These are phyloP conservation scores for Acanthosepion esculentum DNA, from an alignment of 2,888 invertebrate genomes.

Conservation along the genomic window DNA sequence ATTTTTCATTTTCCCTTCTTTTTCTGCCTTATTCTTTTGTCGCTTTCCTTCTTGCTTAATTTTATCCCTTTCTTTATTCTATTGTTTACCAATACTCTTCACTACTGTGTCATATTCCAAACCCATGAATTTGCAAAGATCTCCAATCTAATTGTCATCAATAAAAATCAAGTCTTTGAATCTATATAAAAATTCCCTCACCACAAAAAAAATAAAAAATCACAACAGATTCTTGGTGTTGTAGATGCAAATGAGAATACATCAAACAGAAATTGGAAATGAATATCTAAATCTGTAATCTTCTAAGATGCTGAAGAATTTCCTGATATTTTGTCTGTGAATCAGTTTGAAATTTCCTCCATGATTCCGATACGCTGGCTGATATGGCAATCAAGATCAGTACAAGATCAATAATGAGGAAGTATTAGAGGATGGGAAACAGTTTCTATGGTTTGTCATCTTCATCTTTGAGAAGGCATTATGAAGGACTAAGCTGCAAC, in stretches of 20 bases:
- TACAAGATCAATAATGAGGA: neutral
- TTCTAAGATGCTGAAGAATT: neutral
- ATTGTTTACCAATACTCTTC: neutral
- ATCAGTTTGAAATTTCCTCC: too few relatives aligned
- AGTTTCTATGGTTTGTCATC: neutral
- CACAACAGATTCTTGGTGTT: neutral
- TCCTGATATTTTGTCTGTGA: neutral
- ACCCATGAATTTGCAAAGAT: neutral
- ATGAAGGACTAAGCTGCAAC: neutral
- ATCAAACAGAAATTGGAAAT: conserved; percentile 33
- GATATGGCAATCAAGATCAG: neutral
- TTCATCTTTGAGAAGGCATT: neutral
- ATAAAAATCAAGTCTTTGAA: neutral
- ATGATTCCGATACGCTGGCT: neutral
- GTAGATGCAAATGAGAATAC: conserved; percentile 20
- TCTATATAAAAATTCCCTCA: neutral
- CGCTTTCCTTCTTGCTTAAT: neutral
- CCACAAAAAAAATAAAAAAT: neutral
- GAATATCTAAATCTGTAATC: conserved; percentile 12
- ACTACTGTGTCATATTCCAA: neutral
- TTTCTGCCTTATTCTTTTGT: neutral
- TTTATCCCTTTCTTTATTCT: neutral
- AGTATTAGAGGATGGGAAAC: neutral
- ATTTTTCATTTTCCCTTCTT: neutral
- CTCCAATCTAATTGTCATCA: neutral